phyloP scores from a whole-genome alignment of 2,797 vertebrate species.

The Menidia menidia region DNA sequence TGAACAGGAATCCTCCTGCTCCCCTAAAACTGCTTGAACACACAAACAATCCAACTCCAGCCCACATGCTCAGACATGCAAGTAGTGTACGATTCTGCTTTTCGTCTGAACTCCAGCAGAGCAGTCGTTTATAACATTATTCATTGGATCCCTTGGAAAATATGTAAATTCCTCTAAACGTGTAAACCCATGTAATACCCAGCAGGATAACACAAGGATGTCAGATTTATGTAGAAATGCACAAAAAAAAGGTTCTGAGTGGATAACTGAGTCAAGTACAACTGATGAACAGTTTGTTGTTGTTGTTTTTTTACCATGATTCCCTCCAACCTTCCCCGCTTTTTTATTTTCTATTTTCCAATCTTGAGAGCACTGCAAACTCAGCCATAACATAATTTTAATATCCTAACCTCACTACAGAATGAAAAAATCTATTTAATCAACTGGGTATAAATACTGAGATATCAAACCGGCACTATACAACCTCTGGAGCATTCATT shows the following conservation, averaged over 20 bases:
- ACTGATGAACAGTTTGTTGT: neutral
- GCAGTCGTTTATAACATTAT: slow-evolving; percentile 50
- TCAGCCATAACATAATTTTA: neutral
- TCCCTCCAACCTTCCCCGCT: neutral
- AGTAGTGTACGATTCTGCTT: slow-evolving; percentile 19
- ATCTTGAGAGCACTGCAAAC: too few species aligned
- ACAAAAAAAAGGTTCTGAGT: slow-evolving; percentile 11
- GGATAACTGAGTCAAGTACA: slow-evolving; percentile 14
- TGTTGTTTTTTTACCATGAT: neutral
- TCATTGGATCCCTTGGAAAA: slow-evolving; percentile 46
- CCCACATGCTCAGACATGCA: neutral
- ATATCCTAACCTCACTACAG: neutral
- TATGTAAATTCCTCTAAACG: slow-evolving; percentile 54
- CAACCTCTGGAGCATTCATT: slow-evolving; percentile 4
- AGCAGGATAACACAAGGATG: slow-evolving; percentile 31
- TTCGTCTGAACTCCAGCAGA: slow-evolving; percentile 28
- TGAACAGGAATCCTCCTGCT: neutral
- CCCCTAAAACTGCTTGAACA: slow-evolving; percentile 9
- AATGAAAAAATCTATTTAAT: neutral
- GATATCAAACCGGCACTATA: too few species aligned
- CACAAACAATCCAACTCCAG: neutral
- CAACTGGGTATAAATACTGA: too few species aligned
- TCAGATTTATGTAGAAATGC: slow-evolving; percentile 31
- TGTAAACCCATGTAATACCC: slow-evolving; percentile 52
- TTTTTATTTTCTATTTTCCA: too few species aligned